Evolutionary conservation across 2,797 vertebrate genomes (phyloP).

Genomic region (Valencia hispanica): DNA sequence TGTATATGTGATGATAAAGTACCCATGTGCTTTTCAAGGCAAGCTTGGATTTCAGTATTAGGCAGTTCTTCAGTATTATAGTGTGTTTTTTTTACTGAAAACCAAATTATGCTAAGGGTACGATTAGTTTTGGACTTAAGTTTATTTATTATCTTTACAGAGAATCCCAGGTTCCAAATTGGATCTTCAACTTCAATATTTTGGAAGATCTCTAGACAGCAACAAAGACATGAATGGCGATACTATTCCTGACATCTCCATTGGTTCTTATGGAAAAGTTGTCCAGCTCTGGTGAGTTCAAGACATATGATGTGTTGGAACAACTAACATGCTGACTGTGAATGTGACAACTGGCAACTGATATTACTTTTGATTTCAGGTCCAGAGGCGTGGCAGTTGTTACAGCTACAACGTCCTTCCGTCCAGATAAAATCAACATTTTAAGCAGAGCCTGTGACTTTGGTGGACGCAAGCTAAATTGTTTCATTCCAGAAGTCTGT

Average conservation of each 20-base stretch:
- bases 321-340: no score
- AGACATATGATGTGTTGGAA: background rate
- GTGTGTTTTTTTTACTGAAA: background rate
- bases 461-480: conserved; percentile 68
- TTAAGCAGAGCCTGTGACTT: conserved; percentile 85
- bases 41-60: background rate
- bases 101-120: background rate
- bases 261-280: conserved; percentile 89
- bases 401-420: conserved; percentile 80
- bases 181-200: conserved; percentile 82
- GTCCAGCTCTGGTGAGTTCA: conserved; percentile 90
- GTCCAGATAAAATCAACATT: conserved; percentile 88
- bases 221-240: conserved; percentile 87
- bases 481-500: conserved; percentile 80
- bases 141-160: conserved; percentile 68
- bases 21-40: background rate
- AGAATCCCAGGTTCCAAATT: conserved; percentile 88
- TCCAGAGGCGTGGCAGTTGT: conserved; percentile 87
- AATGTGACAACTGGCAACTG: background rate
- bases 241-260: conserved; percentile 85
- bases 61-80: background rate
- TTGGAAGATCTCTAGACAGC: conserved; percentile 90
- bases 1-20: background rate
- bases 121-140: background rate
- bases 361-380: conserved; percentile 75